Evolutionary conservation across 1,140 invertebrate genomes (phyloP).

Genomic region (Lysiphlebus fabarum): DNA sequence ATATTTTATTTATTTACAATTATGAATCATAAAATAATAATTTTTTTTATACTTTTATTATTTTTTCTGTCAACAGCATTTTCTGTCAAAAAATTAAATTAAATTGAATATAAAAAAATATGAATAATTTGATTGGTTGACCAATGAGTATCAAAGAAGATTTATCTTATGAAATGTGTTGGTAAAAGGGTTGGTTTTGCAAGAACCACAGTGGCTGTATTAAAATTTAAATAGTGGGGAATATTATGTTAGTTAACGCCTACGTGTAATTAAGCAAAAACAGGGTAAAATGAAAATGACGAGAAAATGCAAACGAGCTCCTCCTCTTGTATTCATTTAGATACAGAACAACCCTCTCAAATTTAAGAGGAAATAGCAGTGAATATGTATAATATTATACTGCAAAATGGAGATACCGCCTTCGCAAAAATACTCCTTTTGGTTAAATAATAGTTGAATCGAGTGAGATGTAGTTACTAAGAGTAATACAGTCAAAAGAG

Average conservation of each 20-base stretch:
- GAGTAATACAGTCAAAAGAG: too few species aligned
- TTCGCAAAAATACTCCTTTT: too few species aligned
- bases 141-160: constrained; percentile 19
- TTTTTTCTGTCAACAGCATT: too few species aligned
- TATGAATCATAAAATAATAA: too few species aligned
- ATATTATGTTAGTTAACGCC: constrained; percentile 29
- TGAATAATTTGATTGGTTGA: constrained; percentile 19
- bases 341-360: constrained; percentile 6
- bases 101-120: too few species aligned
- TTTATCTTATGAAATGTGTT: constrained; percentile 13
- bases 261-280: constrained; percentile 31
- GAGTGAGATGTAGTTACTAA: neutral
- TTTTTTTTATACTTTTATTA: too few species aligned
- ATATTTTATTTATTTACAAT: too few species aligned
- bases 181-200: constrained; percentile 20
- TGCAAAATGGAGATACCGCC: too few species aligned
- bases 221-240: constrained; percentile 3
- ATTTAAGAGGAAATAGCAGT: constrained; percentile 9
- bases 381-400: neutral
- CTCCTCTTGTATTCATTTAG: constrained; percentile 18
- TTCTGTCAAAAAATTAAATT: too few species aligned
- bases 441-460: too few species aligned
- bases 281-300: constrained; percentile 11
- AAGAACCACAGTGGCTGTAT: neutral
- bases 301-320: constrained; percentile 19